These are phyloP conservation scores for Tichodroma muraria DNA, from an alignment of 2,113 vertebrate genomes.

Conservation along the genomic window DNA sequence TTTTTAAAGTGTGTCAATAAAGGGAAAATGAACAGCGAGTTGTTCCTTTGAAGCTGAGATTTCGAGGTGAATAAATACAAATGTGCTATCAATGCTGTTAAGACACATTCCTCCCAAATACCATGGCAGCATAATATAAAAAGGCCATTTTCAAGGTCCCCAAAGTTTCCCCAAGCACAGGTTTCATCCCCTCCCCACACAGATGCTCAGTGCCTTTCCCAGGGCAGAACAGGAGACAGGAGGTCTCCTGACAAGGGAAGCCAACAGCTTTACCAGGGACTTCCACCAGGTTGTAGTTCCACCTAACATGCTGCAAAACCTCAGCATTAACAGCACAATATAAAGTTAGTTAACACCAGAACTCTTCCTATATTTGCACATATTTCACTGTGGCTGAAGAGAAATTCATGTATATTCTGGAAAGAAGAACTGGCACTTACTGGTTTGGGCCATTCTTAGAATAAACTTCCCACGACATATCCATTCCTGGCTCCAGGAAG, in stretches of 20 bases:
- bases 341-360: neutral
- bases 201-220: neutral
- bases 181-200: neutral
- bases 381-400: neutral
- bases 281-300: neutral
- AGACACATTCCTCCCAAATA: neutral
- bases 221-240: neutral
- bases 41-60: neutral
- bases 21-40: rapidly evolving
- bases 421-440: neutral
- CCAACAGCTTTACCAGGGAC: rapidly evolving
- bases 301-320: neutral
- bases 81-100: neutral
- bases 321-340: neutral
- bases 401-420: neutral
- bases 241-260: neutral
- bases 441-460: neutral
- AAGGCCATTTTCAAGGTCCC: neutral
- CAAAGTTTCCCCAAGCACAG: neutral
- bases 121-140: neutral
- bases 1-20: neutral
- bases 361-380: neutral
- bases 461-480: neutral
- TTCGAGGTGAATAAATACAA: neutral
- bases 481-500: neutral